Evolutionary conservation across 2,797 vertebrate genomes (phyloP).

Genomic region (Coranthus polyacanthus): DNA sequence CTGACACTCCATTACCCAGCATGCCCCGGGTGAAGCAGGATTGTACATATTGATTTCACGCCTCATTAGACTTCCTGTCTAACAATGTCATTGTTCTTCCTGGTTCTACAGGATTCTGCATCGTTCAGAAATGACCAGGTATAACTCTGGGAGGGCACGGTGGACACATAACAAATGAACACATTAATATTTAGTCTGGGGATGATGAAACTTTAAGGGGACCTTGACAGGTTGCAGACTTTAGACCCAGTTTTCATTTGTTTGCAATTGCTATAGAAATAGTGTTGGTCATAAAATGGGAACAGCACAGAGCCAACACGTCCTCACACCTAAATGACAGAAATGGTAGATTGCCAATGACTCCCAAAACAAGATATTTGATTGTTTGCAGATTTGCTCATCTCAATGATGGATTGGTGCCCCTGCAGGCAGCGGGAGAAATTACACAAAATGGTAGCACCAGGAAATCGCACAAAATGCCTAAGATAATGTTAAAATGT

Average conservation of each 20-base stretch:
- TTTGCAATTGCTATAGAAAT: conserved; percentile 17
- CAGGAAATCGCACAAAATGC: too few relatives aligned
- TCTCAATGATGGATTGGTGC: too few relatives aligned
- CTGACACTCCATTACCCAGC: conserved; percentile 88
- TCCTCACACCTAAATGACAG: too few relatives aligned
- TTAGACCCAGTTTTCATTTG: conserved; percentile 57
- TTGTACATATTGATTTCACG: conserved; percentile 87
- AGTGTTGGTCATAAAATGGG: not conserved
- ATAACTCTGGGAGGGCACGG: conserved; percentile 68
- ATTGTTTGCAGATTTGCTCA: too few relatives aligned
- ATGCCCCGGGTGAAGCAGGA: conserved; percentile 79
- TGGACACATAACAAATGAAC: conserved; percentile 73
- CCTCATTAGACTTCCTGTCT: conserved; percentile 85
- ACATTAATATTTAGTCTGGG: conserved; percentile 65
- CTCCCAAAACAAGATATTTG: too few relatives aligned
- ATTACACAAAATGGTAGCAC: too few relatives aligned
- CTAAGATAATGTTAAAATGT: too few relatives aligned
- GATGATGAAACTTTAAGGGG: conserved; percentile 17
- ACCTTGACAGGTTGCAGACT: conserved; percentile 26
- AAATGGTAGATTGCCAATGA: too few relatives aligned
- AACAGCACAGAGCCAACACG: too few relatives aligned
- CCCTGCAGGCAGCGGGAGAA: too few relatives aligned
- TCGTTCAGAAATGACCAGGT: conserved; percentile 68
- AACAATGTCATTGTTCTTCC: conserved; percentile 82
- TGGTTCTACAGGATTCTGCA: conserved; percentile 67